These are phyloP conservation scores for Caenorhabditis virilis DNA, from an alignment of 2,888 invertebrate species.

Conservation along the genomic window DNA sequence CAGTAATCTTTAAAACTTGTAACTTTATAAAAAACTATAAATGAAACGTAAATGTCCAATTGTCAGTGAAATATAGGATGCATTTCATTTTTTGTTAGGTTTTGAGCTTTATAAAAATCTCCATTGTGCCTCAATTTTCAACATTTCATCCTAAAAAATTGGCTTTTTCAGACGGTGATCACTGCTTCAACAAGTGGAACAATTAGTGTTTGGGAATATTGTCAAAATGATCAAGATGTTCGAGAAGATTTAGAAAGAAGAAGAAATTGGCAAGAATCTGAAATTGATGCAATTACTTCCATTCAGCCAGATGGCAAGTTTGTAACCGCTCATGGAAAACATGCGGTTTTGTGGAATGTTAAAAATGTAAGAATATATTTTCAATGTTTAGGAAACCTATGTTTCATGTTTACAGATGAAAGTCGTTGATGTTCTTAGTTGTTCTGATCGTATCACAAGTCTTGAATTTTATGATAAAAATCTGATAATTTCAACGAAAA, in stretches of 20 bases:
- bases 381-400: neutral
- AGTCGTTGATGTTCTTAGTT: conserved; percentile 28
- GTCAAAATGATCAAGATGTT: conserved; percentile 17
- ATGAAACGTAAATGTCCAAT: no score
- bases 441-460: conserved; percentile 10
- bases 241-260: conserved; percentile 15
- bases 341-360: conserved; percentile 33
- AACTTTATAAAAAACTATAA: no score
- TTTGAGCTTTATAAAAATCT: no score
- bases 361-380: conserved; percentile 13
- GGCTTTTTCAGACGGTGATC: conserved; percentile 14
- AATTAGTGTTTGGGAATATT: conserved; percentile 29
- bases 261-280: conserved; percentile 34
- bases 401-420: conserved; percentile 28
- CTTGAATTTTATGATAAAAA: conserved; percentile 16
- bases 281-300: conserved; percentile 16
- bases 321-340: conserved; percentile 23
- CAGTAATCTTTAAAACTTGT: neutral
- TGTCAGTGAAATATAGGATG: no score
- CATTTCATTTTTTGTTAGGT: no score
- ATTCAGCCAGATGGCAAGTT: conserved; percentile 29
- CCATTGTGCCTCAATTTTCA: no score
- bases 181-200: conserved; percentile 30
- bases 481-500: conserved; percentile 23
- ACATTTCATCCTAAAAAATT: neutral